phyloP scores from a whole-genome alignment of 2,888 invertebrate species.

The Cylindroiulus punctatus region DNA sequence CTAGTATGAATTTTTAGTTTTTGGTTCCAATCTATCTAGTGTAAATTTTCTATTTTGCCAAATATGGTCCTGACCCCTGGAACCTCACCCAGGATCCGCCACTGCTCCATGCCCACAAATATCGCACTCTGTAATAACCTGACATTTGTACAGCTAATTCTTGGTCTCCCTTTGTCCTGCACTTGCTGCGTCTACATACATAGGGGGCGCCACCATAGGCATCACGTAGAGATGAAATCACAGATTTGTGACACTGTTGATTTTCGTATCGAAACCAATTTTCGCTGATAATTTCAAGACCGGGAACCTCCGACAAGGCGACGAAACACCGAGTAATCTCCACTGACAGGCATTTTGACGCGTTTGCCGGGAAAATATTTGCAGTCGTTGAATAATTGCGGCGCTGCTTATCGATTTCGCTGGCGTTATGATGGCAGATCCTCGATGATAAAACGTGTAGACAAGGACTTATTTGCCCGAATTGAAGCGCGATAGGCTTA shows the following conservation, averaged over 20 bases:
- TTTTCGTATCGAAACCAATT: not conserved
- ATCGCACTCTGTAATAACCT: too few relatives aligned
- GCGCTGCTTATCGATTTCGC: conserved; percentile 10
- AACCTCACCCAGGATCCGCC: too few relatives aligned
- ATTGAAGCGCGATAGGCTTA: not conserved
- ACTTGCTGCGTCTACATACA: too few relatives aligned
- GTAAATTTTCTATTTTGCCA: too few relatives aligned
- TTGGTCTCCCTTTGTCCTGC: too few relatives aligned
- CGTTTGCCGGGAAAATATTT: not conserved
- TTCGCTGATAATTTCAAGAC: not conserved
- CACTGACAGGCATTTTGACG: not conserved
- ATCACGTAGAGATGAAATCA: not conserved
- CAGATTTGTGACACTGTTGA: not conserved
- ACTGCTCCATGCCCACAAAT: too few relatives aligned
- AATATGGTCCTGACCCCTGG: too few relatives aligned
- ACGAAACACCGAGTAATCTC: not conserved
- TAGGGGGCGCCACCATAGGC: not conserved
- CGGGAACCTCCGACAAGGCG: not conserved
- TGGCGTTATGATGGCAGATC: not conserved
- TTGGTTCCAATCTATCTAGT: too few relatives aligned
- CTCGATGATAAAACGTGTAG: not conserved
- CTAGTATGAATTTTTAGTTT: too few relatives aligned
- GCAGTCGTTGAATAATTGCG: conserved; percentile 3
- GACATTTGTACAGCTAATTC: too few relatives aligned
- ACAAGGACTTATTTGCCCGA: not conserved